Percentiles rank a stretch among this genome's conserved stretches.
These are phyloP conservation scores for Kryphioiulus occultus DNA, from an alignment of 2,888 invertebrate genomes.

Conservation along the genomic window DNA sequence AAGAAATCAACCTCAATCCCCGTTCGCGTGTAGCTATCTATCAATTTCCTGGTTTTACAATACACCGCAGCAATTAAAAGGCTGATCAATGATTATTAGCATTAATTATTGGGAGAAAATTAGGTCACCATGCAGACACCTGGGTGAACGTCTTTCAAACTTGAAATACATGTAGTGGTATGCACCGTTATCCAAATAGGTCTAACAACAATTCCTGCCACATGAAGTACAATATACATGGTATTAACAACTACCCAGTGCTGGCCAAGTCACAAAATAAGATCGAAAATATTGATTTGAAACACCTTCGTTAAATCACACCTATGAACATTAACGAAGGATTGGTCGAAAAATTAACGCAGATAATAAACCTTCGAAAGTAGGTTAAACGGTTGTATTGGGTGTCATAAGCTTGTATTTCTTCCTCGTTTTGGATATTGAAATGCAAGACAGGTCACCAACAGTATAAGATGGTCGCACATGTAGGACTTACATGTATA, in stretches of 20 bases:
- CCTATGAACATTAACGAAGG: not conserved
- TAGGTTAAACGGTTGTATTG: conserved; percentile 32
- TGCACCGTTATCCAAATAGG: not conserved
- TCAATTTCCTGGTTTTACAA: conserved; percentile 32
- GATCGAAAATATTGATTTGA: conserved; percentile 26
- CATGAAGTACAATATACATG: not conserved
- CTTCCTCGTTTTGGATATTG: not conserved
- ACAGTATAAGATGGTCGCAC: not conserved
- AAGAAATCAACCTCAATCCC: conserved; percentile 12
- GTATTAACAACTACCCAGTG: not conserved
- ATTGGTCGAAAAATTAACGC: conserved; percentile 9
- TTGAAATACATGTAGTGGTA: not conserved
- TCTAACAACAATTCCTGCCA: not conserved
- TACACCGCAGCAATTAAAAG: not conserved
- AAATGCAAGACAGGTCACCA: conserved; percentile 7
- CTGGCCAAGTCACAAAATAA: not conserved
- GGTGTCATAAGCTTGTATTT: not conserved
- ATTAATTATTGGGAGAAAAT: conserved; percentile 37
- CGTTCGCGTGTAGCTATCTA: conserved; percentile 20
- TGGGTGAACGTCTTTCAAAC: conserved; percentile 13
- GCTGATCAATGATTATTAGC: conserved; percentile 35
- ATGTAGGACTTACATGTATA: no score
- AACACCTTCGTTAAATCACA: conserved; percentile 26
- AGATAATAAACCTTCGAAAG: not conserved
- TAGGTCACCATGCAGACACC: conserved; percentile 33